Percentiles rank a stretch among this genome's conserved stretches.
These are phyloP conservation scores for Heliconius eleuchia DNA, from an alignment of 1,140 invertebrate species.

Conservation along the genomic window DNA sequence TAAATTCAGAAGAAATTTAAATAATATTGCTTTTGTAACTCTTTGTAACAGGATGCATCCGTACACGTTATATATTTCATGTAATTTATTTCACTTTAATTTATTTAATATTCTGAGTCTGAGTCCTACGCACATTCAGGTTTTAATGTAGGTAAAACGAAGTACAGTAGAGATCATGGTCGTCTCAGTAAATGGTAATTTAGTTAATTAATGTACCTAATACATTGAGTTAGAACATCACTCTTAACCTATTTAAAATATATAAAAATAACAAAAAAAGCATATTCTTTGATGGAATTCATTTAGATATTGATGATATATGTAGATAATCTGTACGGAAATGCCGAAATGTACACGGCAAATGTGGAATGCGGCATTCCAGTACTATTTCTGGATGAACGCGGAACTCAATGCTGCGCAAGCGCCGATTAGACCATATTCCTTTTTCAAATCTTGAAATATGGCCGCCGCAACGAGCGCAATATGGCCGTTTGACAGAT, in stretches of 20 bases:
- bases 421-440: constrained; percentile 40
- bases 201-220: too few species aligned
- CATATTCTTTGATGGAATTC: background rate
- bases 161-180: too few species aligned
- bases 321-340: constrained; percentile 41
- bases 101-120: background rate
- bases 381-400: constrained; percentile 61
- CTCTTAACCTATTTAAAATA: too few species aligned
- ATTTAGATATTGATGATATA: constrained; percentile 22
- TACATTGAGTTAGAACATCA: too few species aligned
- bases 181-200: too few species aligned
- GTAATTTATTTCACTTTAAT: background rate
- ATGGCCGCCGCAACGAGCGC: constrained; percentile 27
- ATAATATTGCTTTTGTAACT: background rate
- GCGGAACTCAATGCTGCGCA: constrained; percentile 48
- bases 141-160: too few species aligned
- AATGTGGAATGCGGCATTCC: constrained; percentile 53
- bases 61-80: background rate
- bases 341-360: constrained; percentile 45
- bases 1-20: background rate
- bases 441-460: constrained; percentile 44
- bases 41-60: background rate
- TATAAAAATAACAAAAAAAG: background rate
- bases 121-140: too few species aligned
- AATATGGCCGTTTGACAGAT: constrained; percentile 19